phyloP scores from a whole-genome alignment of 2,113 vertebrate genomes.

The Ancistrus triradiatus region DNA sequence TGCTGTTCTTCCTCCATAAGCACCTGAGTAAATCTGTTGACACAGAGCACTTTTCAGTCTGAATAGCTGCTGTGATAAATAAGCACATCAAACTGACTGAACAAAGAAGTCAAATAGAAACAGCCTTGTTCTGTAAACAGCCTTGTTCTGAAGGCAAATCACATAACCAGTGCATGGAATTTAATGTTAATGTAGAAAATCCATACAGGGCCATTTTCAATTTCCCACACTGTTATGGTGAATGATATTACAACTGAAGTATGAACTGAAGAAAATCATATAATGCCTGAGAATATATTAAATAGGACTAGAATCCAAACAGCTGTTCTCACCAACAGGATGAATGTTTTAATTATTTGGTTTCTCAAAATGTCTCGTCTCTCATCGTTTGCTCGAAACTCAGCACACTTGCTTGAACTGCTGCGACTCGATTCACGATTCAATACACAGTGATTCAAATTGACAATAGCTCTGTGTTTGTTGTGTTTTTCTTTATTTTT shows the following conservation, averaged over 20 bases:
- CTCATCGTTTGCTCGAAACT: no score
- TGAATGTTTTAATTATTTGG: no score
- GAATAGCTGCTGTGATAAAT: background rate
- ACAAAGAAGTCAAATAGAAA: background rate
- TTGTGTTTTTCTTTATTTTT: no score
- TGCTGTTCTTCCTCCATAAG: background rate
- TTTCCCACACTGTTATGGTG: conserved; percentile 6
- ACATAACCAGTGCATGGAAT: background rate
- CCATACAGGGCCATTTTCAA: background rate
- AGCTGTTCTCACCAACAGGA: no score
- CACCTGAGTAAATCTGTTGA: conserved; percentile 10
- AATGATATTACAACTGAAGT: background rate
- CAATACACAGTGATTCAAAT: no score
- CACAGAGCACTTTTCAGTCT: conserved; percentile 21
- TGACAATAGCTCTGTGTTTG: no score
- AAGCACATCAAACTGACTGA: no score
- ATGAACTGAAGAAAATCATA: background rate
- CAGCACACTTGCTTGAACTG: no score
- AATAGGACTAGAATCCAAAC: no score
- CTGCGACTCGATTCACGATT: no score
- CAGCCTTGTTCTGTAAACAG: background rate
- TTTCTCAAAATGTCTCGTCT: no score
- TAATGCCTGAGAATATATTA: background rate
- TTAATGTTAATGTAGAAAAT: conserved; percentile 3
- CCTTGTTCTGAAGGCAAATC: background rate